These are phyloP conservation scores for Pachymerium ferrugineum DNA, from an alignment of 2,888 invertebrate species.

Conservation along the genomic window DNA sequence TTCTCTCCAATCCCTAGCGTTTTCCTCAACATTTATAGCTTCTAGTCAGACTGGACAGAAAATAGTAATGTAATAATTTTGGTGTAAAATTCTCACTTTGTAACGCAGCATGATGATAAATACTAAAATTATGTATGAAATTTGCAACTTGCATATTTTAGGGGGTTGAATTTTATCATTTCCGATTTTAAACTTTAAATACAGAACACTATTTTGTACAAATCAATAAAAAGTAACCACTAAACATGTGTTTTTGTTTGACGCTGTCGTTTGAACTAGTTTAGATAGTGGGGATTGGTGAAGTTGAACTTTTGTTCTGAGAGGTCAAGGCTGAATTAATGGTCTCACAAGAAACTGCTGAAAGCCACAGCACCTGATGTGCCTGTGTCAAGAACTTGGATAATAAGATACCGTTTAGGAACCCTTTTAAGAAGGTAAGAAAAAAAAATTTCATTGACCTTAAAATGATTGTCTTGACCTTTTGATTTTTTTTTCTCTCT, in stretches of 20 bases:
- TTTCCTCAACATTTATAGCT: too few species aligned
- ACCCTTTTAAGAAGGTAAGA: too few species aligned
- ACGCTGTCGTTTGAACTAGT: not conserved
- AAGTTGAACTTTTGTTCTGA: conserved; percentile 18
- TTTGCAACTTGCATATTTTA: too few species aligned
- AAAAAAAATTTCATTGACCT: too few species aligned
- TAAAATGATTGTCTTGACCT: too few species aligned
- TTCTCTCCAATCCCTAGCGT: too few species aligned
- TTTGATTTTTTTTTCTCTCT: too few species aligned
- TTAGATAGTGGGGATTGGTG: conserved; percentile 6
- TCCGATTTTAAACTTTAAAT: too few species aligned
- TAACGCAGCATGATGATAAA: too few species aligned
- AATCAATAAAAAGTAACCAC: not conserved
- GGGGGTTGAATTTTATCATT: too few species aligned
- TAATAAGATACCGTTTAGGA: not conserved
- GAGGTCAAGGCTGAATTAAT: conserved; percentile 16
- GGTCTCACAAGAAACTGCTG: not conserved
- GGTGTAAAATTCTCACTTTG: not conserved
- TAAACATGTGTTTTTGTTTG: not conserved
- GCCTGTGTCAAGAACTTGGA: not conserved
- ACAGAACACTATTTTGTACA: not conserved
- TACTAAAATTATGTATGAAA: too few species aligned
- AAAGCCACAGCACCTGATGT: not conserved
- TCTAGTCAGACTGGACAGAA: too few species aligned
- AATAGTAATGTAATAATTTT: not conserved